These are phyloP conservation scores for Tachuris rubrigastra DNA, from an alignment of 2,113 vertebrate genomes.

Conservation along the genomic window DNA sequence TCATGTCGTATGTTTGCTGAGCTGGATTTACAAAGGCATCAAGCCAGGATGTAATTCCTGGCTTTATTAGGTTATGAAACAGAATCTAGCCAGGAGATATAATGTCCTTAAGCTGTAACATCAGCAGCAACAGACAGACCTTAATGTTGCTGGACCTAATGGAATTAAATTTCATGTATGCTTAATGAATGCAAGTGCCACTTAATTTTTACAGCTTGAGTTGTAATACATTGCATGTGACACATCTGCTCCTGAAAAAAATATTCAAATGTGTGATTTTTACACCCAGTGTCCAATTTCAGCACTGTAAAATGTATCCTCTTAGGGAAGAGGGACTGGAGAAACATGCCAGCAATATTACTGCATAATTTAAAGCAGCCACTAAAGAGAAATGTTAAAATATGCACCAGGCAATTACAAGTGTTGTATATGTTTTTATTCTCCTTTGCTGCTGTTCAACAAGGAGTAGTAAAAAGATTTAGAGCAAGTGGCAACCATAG, in stretches of 20 bases:
- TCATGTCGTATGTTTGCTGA: conserved; percentile 6
- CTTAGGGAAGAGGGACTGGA: background rate
- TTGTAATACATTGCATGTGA: conserved; percentile 48
- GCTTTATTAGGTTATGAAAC: conserved; percentile 55
- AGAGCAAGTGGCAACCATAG: conserved; percentile 49
- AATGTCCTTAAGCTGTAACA: conserved; percentile 33
- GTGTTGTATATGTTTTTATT: conserved; percentile 27
- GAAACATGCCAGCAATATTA: conserved; percentile 2
- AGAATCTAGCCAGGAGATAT: conserved; percentile 38
- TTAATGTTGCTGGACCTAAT: conserved; percentile 27
- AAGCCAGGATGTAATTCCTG: conserved; percentile 28
- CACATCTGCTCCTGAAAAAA: conserved; percentile 18
- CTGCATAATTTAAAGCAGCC: conserved; percentile 48
- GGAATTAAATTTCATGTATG: conserved; percentile 51
- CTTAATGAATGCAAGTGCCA: conserved; percentile 58
- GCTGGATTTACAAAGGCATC: conserved; percentile 16
- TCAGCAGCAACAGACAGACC: background rate
- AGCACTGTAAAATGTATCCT: background rate
- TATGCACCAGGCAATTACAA: conserved; percentile 41
- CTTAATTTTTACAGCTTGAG: conserved; percentile 61
- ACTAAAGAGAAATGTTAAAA: conserved; percentile 23
- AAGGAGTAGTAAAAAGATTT: conserved; percentile 33
- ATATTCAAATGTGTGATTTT: conserved; percentile 10
- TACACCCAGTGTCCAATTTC: conserved; percentile 10
- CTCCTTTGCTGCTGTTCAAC: background rate